Evolutionary conservation across 2,113 vertebrate species (phyloP).

Genomic region (Acanthisitta chloris): DNA sequence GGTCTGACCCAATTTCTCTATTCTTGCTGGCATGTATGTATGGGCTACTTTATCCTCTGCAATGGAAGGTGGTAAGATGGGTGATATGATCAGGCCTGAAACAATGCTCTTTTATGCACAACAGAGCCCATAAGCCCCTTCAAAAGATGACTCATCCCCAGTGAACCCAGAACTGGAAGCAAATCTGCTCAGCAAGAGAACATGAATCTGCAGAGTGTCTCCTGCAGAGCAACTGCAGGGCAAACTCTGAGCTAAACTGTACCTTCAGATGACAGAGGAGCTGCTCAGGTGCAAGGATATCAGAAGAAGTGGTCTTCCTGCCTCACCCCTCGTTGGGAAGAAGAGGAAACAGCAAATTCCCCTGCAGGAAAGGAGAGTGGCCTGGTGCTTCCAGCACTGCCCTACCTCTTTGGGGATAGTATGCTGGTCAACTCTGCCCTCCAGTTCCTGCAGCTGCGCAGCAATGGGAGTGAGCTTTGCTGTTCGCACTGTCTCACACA

Average conservation of each 20-base stretch:
- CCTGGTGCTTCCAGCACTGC: background rate
- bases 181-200: background rate
- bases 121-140: background rate
- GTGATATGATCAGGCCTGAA: background rate
- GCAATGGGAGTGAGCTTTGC: conserved; percentile 92
- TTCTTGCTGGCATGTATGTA: background rate
- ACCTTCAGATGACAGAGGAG: background rate
- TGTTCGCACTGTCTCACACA: conserved; percentile 91
- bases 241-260: background rate
- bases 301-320: background rate
- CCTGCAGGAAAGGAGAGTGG: background rate
- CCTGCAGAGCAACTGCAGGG: background rate
- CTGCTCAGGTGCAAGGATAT: background rate
- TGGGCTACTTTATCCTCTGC: background rate
- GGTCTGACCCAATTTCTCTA: background rate
- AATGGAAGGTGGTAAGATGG: background rate
- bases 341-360: background rate
- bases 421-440: conserved; percentile 89
- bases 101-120: background rate
- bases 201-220: background rate
- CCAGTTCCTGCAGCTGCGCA: conserved; percentile 89
- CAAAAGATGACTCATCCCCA: background rate
- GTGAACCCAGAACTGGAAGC: background rate
- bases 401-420: conserved; percentile 93
- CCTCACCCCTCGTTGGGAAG: background rate